Base-by-base conservation (phyloP, 2,797 vertebrate genomes). In the Manis javanica region DNA sequence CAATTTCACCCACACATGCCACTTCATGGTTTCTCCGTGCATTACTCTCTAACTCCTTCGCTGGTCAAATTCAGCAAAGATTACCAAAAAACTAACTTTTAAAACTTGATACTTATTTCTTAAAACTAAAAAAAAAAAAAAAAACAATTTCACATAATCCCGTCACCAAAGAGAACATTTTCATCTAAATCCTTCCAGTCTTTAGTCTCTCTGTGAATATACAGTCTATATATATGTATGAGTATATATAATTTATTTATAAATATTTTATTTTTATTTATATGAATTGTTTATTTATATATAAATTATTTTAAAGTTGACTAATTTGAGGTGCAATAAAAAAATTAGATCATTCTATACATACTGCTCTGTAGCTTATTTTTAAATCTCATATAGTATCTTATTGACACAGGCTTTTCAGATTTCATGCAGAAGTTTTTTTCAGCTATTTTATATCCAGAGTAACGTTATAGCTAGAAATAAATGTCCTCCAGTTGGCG, bases 271-370 rank as follows among this genome's bases (percentile, higher is more conserved):
- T 42, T 42, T 46, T 46, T 46, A 46, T 46, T 46, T 46, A 46
- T 46, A 46, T 46, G 9, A 46, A 46, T 46, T 46, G 10, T 42
- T 46, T 46, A 46, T 46, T 46, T 46, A 46, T 46, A 46, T 46
- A 46, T 46, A 37, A 88, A 46, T 66, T 96, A 90, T 75, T 93
- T 94, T 55, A 53, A 95, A 46, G 42, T 46, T 9, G 42, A 46
- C 42, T 46, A 8, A 46, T 46, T 46, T 46, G 42, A 46, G 42
- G 42, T 9, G 42, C 7, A 46, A 46, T 9, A 46, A 9, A 46
- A 46, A 9, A 86, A 21, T 90, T 16, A 7, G 74, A 51, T 75
- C 92, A 77, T 71, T 87, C 61, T 88, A 34, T 15, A 84, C 49
- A 57, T 23, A 34, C 34, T 59, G 37, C 42, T 53, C 55, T 77